Conservation (phyloP, 2,113 vertebrate genomes). For the Oenanthe oenanthe region DNA sequence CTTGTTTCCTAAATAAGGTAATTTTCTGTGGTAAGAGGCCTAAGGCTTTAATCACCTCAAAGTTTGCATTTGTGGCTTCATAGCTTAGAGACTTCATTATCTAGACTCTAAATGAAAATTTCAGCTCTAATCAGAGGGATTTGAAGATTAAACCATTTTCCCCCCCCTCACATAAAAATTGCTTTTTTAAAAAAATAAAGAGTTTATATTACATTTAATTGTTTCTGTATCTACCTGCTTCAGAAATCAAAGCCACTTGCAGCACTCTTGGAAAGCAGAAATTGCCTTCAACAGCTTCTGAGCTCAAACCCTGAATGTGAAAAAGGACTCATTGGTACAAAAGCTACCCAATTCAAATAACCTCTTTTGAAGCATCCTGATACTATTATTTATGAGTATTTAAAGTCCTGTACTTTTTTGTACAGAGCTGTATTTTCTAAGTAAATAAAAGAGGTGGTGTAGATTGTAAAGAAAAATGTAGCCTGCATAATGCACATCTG, state of each 20-base stretch:
- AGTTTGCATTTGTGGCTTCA: background rate
- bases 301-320: background rate
- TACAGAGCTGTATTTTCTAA: background rate
- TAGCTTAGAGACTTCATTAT: constrained; percentile 8
- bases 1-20: constrained; percentile 39
- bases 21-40: background rate
- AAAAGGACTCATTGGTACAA: background rate
- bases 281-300: background rate
- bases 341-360: background rate
- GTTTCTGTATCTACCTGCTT: background rate
- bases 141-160: background rate
- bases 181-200: background rate
- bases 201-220: background rate
- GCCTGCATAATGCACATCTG: background rate
- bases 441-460: background rate
- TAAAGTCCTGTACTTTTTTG: background rate
- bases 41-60: constrained; percentile 38
- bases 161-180: background rate
- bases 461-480: background rate
- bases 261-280: background rate
- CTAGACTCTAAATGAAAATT: constrained; percentile 14
- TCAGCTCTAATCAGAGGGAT: background rate
- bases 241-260: background rate
- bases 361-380: background rate
- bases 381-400: background rate